A percentile compares a stretch with the other conserved stretches of the same genome.
Evolutionary conservation across 2,797 vertebrate species (phyloP).

Genomic region (Danio choprae): DNA sequence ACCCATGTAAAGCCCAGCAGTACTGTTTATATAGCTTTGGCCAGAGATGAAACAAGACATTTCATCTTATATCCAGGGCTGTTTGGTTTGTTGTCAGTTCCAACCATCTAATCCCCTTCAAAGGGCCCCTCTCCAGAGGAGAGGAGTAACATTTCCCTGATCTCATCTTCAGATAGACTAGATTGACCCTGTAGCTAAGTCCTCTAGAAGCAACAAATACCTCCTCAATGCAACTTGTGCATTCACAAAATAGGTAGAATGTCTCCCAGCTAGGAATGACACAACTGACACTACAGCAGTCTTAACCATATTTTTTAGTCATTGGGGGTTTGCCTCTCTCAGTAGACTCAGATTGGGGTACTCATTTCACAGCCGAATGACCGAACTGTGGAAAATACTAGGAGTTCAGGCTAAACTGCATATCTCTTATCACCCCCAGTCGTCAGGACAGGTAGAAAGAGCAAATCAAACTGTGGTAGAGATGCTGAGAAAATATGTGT

Average conservation of each 20-base stretch:
- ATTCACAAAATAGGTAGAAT: neutral
- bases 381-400: conserved; percentile 23
- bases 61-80: neutral
- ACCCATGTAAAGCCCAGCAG: no score
- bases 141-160: neutral
- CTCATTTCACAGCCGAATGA: conserved; percentile 19
- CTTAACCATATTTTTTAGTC: neutral
- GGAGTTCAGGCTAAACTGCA: conserved; percentile 23
- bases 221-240: neutral
- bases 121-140: neutral
- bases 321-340: neutral
- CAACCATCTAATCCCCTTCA: neutral
- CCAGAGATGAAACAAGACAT: neutral
- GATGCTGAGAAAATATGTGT: conserved; percentile 28
- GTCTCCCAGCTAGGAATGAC: neutral
- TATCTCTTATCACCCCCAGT: conserved; percentile 23
- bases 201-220: conserved; percentile 1
- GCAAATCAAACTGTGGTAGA: conserved; percentile 10
- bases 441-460: conserved; percentile 43
- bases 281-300: neutral
- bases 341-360: neutral
- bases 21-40: neutral
- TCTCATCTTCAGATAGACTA: neutral
- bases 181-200: neutral
- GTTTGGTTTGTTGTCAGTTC: neutral